Evolutionary conservation across 2,113 vertebrate species (phyloP).

Genomic region (Chionodraco myersi): DNA sequence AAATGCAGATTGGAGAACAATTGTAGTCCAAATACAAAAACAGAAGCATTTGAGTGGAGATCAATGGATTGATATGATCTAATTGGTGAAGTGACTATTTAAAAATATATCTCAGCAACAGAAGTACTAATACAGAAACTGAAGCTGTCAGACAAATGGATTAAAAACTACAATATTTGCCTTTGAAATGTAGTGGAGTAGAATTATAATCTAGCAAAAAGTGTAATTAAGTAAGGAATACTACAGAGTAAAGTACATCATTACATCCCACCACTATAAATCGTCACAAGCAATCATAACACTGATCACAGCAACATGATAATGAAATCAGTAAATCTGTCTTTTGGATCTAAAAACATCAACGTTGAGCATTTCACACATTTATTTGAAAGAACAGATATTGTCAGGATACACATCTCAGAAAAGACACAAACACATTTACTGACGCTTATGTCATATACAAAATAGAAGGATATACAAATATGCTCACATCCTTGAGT

Average conservation of each 20-base stretch:
- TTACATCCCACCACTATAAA: no score
- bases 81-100: neutral
- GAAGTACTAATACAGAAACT: conserved; percentile 13
- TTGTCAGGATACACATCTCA: conserved; percentile 30
- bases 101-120: conserved; percentile 14
- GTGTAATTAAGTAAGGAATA: no score
- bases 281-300: no score
- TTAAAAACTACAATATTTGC: no score
- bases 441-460: conserved; percentile 41
- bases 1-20: conserved; percentile 5
- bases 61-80: conserved; percentile 21
- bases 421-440: conserved; percentile 24
- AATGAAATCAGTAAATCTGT: no score
- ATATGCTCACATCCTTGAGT: conserved; percentile 40
- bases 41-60: conserved; percentile 16
- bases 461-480: conserved; percentile 47
- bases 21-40: conserved; percentile 2
- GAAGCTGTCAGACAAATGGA: no score
- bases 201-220: no score
- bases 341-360: neutral
- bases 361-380: conserved; percentile 30
- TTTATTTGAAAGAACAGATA: conserved; percentile 65
- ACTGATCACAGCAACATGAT: no score
- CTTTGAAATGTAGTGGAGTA: no score
- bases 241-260: no score